These are phyloP conservation scores for Heterodera schachtii DNA, from an alignment of 1,140 invertebrate genomes.

Conservation along the genomic window DNA sequence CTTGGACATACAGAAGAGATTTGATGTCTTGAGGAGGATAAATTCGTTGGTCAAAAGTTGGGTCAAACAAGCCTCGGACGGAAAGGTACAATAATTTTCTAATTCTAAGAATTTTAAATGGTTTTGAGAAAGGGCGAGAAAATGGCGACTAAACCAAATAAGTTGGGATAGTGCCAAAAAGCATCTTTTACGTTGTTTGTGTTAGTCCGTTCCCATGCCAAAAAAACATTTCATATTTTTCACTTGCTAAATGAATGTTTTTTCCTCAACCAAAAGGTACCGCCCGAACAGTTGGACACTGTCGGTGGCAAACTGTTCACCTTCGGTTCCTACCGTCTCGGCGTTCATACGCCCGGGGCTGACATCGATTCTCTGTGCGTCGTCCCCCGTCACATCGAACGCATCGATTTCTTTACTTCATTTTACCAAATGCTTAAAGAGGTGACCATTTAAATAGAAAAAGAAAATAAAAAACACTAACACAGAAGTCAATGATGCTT, in stretches of 20 bases:
- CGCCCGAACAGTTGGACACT: constrained; percentile 75
- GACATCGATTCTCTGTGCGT: constrained; percentile 99
- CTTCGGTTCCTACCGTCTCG: constrained; percentile 89
- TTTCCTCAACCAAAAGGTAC: constrained; percentile 71
- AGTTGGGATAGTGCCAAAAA: too few species aligned
- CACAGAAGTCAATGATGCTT: constrained; percentile 37
- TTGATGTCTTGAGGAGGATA: constrained; percentile 59
- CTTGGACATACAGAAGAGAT: constrained; percentile 53
- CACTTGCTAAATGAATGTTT: background rate
- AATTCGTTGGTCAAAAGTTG: constrained; percentile 60
- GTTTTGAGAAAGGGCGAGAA: too few species aligned
- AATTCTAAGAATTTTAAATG: too few species aligned
- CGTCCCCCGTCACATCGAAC: constrained; percentile 88
- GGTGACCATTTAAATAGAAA: constrained; percentile 67
- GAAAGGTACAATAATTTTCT: constrained; percentile 33
- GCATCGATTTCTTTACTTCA: constrained; percentile 88
- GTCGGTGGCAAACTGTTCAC: constrained; percentile 97
- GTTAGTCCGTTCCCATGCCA: too few species aligned
- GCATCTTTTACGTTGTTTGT: too few species aligned
- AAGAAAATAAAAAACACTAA: background rate
- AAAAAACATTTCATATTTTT: background rate
- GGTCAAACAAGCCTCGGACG: constrained; percentile 54
- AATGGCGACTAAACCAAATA: too few species aligned
- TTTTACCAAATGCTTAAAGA: constrained; percentile 88
- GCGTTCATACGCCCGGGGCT: constrained; percentile 87